Conservation (phyloP, 1,140 invertebrate genomes). For the Vollenhovia emeryi region DNA sequence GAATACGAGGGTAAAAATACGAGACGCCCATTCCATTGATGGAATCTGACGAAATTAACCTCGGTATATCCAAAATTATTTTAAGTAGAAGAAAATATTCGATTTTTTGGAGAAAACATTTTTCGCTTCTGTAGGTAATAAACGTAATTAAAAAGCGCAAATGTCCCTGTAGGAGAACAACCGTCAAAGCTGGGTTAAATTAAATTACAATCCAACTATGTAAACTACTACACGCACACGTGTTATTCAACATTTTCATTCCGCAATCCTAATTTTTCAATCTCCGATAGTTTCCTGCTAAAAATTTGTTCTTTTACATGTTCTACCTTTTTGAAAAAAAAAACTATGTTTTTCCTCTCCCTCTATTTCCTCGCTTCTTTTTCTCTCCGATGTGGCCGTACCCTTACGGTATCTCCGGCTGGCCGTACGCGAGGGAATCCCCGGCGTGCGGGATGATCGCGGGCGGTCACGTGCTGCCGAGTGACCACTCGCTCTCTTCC, state of each 20-base stretch:
- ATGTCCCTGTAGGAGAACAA: too few species aligned
- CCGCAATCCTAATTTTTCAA: too few species aligned
- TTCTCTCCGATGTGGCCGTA: background rate
- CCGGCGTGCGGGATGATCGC: conserved; percentile 36
- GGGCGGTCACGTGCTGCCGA: conserved; percentile 66
- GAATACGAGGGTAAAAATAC: too few species aligned
- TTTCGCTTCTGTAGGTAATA: too few species aligned
- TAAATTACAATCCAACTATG: background rate
- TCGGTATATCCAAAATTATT: too few species aligned
- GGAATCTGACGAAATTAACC: background rate
- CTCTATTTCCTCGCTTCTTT: background rate
- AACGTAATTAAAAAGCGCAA: too few species aligned
- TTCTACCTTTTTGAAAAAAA: too few species aligned
- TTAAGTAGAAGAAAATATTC: too few species aligned
- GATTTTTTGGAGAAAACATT: too few species aligned
- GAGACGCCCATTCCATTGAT: background rate
- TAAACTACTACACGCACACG: too few species aligned
- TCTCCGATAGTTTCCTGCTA: too few species aligned
- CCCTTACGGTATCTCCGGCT: conserved; percentile 6
- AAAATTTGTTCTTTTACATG: background rate
- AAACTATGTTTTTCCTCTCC: background rate
- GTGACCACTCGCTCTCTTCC: conserved; percentile 51
- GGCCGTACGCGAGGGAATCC: conserved; percentile 34
- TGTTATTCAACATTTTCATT: background rate
- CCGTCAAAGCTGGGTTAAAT: too few species aligned